These are phyloP conservation scores for Hyles vespertilio DNA, from an alignment of 1,140 invertebrate species.

Conservation along the genomic window DNA sequence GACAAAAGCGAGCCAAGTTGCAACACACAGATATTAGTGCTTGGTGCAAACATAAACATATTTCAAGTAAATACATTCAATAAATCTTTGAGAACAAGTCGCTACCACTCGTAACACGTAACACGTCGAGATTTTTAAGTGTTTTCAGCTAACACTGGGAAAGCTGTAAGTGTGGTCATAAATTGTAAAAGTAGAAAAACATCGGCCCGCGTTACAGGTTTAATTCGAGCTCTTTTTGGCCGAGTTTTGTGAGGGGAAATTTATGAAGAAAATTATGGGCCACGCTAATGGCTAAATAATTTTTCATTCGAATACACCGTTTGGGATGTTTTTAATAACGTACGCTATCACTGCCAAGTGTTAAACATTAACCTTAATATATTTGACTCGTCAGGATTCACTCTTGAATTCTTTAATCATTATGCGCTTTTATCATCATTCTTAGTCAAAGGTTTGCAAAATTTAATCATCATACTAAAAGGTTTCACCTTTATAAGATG, in stretches of 20 bases:
- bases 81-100: background rate
- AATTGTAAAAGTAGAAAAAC: conserved; percentile 49
- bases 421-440: too few species aligned
- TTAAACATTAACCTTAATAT: too few species aligned
- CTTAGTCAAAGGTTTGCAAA: too few species aligned
- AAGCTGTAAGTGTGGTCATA: conserved; percentile 52
- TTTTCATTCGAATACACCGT: too few species aligned
- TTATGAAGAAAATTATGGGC: conserved; percentile 3
- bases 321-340: too few species aligned
- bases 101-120: background rate
- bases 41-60: conserved; percentile 1
- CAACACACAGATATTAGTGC: background rate
- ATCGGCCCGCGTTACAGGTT: conserved; percentile 25
- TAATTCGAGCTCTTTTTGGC: conserved; percentile 8
- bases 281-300: background rate
- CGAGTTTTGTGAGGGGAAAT: background rate
- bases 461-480: too few species aligned
- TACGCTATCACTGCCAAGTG: too few species aligned
- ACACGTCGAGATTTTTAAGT: conserved; percentile 34
- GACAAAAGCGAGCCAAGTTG: background rate
- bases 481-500: too few species aligned
- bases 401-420: too few species aligned
- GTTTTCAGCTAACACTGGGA: conserved; percentile 37
- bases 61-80: background rate
- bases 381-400: too few species aligned